A percentile compares a stretch with the other conserved stretches of the same genome.
These are phyloP conservation scores for Lacerta viridis DNA, from an alignment of 2,797 vertebrate species.

Conservation along the genomic window DNA sequence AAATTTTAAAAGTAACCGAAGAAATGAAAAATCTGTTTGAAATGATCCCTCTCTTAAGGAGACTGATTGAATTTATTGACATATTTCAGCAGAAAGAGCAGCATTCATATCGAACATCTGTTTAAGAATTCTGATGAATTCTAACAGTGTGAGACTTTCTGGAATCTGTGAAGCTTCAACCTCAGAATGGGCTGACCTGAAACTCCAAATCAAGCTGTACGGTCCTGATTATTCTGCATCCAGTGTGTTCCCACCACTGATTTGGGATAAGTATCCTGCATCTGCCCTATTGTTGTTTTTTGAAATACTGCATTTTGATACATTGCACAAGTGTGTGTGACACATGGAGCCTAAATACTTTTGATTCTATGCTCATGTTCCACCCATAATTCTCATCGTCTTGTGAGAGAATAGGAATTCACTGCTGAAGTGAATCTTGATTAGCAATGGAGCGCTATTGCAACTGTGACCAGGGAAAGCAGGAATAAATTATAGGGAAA, in stretches of 20 bases:
- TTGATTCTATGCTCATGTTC: not conserved
- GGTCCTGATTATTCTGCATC: too few relatives aligned
- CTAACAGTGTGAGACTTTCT: fast-evolving
- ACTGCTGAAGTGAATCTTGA: fast-evolving
- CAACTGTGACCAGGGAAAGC: not conserved
- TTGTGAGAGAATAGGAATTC: fast-evolving
- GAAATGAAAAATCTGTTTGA: slow-evolving; percentile 40
- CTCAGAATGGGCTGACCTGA: fast-evolving
- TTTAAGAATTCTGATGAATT: slow-evolving; percentile 41
- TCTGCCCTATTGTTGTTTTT: too few relatives aligned
- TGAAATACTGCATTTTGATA: too few relatives aligned
- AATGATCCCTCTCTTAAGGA: not conserved
- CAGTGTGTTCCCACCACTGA: too few relatives aligned
- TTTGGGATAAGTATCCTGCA: too few relatives aligned
- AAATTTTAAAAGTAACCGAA: slow-evolving; percentile 43
- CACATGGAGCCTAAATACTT: not conserved
- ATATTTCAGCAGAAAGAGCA: slow-evolving; percentile 38
- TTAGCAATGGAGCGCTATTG: fast-evolving
- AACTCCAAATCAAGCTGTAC: not conserved
- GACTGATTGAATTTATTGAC: slow-evolving; percentile 13
- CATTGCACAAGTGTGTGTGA: not conserved
- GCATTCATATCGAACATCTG: slow-evolving; percentile 51
- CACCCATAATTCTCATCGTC: fast-evolving
- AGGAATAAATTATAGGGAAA: slow-evolving; percentile 7
- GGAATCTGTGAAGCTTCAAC: fast-evolving